phyloP scores from a whole-genome alignment of 2,113 vertebrate genomes.

The Oreotrochilus melanogaster region DNA sequence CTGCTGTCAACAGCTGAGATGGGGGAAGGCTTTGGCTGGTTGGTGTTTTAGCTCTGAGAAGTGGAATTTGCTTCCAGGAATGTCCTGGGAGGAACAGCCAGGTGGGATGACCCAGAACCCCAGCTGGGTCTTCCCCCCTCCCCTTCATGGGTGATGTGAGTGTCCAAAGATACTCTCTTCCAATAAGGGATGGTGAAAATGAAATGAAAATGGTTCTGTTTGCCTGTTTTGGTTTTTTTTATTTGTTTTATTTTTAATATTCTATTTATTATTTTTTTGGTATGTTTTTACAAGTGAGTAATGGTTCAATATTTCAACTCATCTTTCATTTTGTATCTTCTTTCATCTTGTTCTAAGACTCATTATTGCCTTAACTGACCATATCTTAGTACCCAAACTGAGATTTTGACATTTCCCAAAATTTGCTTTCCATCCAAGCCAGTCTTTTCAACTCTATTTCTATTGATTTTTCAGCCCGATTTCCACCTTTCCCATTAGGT shows the following conservation, averaged over 20 bases:
- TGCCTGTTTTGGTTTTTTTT: not conserved
- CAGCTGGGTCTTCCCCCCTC: not conserved
- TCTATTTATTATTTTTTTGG: not conserved
- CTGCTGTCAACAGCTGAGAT: not conserved
- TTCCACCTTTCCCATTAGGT: not conserved
- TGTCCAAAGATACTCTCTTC: rapidly evolving
- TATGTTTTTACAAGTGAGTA: not conserved
- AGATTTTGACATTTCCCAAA: not conserved
- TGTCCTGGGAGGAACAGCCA: not conserved
- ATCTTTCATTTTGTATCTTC: not conserved
- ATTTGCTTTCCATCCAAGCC: not conserved
- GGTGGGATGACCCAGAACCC: not conserved
- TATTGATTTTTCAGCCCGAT: not conserved
- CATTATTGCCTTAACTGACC: not conserved
- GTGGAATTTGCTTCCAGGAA: not conserved
- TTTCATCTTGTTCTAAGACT: not conserved
- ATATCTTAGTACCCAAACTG: not conserved
- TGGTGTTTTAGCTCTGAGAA: not conserved
- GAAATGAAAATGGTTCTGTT: not conserved
- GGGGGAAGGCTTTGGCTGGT: rapidly evolving
- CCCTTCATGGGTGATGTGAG: rapidly evolving
- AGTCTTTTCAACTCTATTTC: not conserved
- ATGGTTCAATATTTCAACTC: not conserved
- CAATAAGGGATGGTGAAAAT: not conserved
- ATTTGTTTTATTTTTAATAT: not conserved